Evolutionary conservation across 2,797 vertebrate genomes (phyloP).

Genomic region (Scomberomorus guttatus): DNA sequence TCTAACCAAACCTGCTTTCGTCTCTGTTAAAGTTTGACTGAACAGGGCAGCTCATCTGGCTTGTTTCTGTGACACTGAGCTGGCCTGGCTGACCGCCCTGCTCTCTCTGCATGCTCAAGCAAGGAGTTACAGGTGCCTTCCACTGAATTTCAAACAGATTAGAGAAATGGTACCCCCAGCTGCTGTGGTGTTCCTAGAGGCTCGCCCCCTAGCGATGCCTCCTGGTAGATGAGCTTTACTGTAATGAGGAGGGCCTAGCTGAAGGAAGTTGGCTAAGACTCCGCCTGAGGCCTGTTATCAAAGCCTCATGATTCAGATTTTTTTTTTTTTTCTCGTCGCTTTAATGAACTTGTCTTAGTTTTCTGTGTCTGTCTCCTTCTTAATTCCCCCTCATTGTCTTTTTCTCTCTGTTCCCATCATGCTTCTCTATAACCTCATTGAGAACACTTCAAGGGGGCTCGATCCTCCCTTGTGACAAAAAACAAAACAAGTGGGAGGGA

Average conservation of each 20-base stretch:
- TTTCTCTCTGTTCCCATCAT: neutral
- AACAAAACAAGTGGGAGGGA: conserved; percentile 21
- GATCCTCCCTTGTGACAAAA: conserved; percentile 1
- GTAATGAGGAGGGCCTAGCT: conserved; percentile 36
- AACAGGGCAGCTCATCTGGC: neutral
- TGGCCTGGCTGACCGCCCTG: neutral
- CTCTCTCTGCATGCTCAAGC: neutral
- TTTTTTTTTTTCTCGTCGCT: conserved; percentile 9
- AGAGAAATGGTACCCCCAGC: neutral
- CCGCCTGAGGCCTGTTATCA: conserved; percentile 51
- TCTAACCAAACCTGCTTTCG: neutral
- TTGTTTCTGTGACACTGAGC: neutral
- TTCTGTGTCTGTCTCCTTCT: neutral
- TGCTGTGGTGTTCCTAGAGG: neutral
- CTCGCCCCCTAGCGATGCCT: conserved; percentile 53
- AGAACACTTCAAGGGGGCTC: neutral
- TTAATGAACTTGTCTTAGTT: conserved; percentile 28
- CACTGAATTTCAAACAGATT: conserved; percentile 7
- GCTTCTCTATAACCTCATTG: neutral
- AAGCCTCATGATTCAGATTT: conserved; percentile 28
- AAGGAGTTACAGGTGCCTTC: neutral
- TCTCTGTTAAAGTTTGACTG: conserved; percentile 12
- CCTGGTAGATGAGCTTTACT: conserved; percentile 24
- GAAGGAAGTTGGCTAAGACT: conserved; percentile 27
- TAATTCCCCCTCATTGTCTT: neutral